Evolutionary conservation across 2,113 vertebrate genomes (phyloP), one percentile per base, ranked within the genome.

Genomic region (Hyla sarda): DNA sequence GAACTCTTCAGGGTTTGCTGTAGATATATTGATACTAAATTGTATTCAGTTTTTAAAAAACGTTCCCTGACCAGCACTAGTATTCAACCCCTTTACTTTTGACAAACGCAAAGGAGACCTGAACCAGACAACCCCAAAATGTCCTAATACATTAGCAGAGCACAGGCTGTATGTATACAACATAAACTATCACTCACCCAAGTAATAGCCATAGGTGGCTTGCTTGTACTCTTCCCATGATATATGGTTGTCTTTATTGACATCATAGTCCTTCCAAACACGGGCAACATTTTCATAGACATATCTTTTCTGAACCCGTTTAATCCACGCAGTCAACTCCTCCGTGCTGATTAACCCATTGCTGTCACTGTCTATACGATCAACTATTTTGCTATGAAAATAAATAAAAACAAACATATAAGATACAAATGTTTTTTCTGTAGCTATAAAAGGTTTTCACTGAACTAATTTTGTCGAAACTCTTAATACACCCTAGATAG

Each of bases 181-280:
- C 9, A 37, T 11, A 37, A 17, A n/a, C 37, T 23, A 1, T 13
- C 34, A 9, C 95, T 89, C 92, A 99, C 98, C 95, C 16, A 99
- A 93, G 88, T 99, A 99, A 90, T 99, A 99, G 87, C 98, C 98
- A 0, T 99, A 99, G 0, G 98, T 99, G 52, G 98, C 97, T 88
- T 97, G 95, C 88, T 97, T 99, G 92, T 99, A 99, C 89, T 99
- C 98, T 62, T 99, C 98, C 98, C 98, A 99, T 30, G 97, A 96
- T 87, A 99, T 97, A 87, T 94, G 96, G 90, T 97, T 92, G 52
- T 99, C 97, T 90, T 97, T 97, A 93, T 99, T 97, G 47, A 97
- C 90, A 92, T 99, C 98, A 32, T 99, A 99, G 88, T 99, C 98
- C 5, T 94, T 93, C 98, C 98, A 99, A 72, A 99, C 97, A 89